Percentiles rank a stretch among this genome's conserved stretches.
phyloP scores from a whole-genome alignment of 2,888 invertebrate species.

The Spilarctia lutea region DNA sequence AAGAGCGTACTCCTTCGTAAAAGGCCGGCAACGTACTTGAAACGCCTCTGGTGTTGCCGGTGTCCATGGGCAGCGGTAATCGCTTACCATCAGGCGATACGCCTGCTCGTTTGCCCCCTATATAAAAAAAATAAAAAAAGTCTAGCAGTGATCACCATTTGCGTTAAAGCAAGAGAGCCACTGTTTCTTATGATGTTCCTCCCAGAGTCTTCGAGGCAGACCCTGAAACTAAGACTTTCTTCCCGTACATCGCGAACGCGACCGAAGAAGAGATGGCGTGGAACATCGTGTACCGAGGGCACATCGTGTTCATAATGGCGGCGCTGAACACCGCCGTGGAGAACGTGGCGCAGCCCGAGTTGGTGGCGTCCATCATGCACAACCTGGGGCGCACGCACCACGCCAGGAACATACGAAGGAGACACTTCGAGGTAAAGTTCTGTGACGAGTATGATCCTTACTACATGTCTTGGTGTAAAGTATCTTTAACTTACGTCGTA shows the following conservation, averaged over 20 bases:
- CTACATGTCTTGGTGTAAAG: no score
- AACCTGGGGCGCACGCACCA: slow-evolving; percentile 71
- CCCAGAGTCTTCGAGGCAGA: slow-evolving; percentile 63
- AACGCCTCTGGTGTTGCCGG: no score
- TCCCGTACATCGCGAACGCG: slow-evolving; percentile 61
- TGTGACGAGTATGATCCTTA: no score
- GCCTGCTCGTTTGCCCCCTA: no score
- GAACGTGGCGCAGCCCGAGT: slow-evolving; percentile 66
- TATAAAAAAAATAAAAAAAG: no score
- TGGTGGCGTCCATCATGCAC: slow-evolving; percentile 68
- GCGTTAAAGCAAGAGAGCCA: neutral
- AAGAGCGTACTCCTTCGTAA: no score
- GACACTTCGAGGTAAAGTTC: neutral
- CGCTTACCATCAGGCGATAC: no score
- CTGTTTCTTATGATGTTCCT: neutral
- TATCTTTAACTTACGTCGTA: no score
- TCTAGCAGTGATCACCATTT: neutral
- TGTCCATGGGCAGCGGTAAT: no score
- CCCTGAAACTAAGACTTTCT: slow-evolving; percentile 64
- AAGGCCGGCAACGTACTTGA: no score
- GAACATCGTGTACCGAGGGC: slow-evolving; percentile 68
- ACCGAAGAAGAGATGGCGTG: slow-evolving; percentile 57
- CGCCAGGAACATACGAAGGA: slow-evolving; percentile 13
- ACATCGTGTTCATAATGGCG: slow-evolving; percentile 70
- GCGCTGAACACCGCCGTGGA: slow-evolving; percentile 61